These are phyloP conservation scores for Clamator glandarius DNA, from an alignment of 2,797 vertebrate species.

Conservation along the genomic window DNA sequence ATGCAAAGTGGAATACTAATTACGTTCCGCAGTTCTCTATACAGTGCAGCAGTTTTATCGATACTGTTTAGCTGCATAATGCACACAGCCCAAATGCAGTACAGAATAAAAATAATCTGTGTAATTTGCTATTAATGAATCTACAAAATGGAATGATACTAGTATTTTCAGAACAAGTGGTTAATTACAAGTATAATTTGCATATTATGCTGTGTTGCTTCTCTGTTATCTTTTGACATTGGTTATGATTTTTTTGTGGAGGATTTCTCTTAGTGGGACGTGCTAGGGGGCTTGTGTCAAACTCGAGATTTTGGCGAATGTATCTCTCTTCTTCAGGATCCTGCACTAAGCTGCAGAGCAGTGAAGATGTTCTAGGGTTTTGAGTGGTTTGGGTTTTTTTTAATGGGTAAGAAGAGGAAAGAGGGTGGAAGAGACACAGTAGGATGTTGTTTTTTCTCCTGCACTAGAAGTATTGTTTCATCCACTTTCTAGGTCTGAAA, in stretches of 20 bases:
- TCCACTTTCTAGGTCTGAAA: neutral
- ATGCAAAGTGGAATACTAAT: slow-evolving; percentile 74
- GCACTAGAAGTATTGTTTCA: neutral
- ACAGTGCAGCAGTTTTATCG: slow-evolving; percentile 62
- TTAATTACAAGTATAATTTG: slow-evolving; percentile 46
- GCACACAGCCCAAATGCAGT: slow-evolving; percentile 16
- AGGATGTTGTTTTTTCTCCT: neutral
- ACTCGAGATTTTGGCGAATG: neutral
- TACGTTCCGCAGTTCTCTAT: slow-evolving; percentile 61
- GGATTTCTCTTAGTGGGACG: neutral
- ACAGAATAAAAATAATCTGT: slow-evolving; percentile 65
- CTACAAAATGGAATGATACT: slow-evolving; percentile 38
- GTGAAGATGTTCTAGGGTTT: neutral
- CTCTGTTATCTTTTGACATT: slow-evolving; percentile 6
- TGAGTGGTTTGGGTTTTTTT: neutral
- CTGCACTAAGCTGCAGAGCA: neutral
- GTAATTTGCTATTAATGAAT: slow-evolving; percentile 66
- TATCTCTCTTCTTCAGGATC: neutral
- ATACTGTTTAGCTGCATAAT: slow-evolving; percentile 60
- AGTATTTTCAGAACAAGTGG: slow-evolving; percentile 45
- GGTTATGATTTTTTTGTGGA: neutral
- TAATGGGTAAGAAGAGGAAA: neutral
- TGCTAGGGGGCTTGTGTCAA: neutral
- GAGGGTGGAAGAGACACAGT: neutral
- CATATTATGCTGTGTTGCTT: neutral